These are phyloP conservation scores for Xenopus laevis DNA, from an alignment of 2,113 vertebrate species.

Conservation along the genomic window DNA sequence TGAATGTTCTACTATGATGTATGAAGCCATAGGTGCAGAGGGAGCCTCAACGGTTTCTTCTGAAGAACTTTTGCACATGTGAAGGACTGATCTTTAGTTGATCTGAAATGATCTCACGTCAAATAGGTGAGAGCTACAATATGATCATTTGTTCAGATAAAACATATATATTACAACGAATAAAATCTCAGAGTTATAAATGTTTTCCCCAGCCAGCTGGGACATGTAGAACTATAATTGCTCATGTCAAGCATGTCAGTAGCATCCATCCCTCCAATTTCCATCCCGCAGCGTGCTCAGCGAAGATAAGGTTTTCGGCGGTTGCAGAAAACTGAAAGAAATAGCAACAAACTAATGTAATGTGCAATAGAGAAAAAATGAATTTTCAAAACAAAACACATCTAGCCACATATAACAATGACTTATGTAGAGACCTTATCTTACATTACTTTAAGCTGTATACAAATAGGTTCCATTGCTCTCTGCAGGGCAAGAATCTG, in stretches of 20 bases:
- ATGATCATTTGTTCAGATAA: slow-evolving; percentile 50
- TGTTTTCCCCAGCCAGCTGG: slow-evolving; percentile 90
- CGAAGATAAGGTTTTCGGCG: slow-evolving; percentile 88
- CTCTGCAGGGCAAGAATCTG: too few species aligned
- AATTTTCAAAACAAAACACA: too few species aligned
- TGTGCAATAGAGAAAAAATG: too few species aligned
- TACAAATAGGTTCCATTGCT: too few species aligned
- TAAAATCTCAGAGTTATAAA: slow-evolving; percentile 54
- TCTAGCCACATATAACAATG: too few species aligned
- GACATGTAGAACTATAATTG: slow-evolving; percentile 57
- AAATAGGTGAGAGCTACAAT: slow-evolving; percentile 64
- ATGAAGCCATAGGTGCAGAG: slow-evolving; percentile 37
- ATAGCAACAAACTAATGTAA: slow-evolving; percentile 10
- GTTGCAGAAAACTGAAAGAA: slow-evolving; percentile 83
- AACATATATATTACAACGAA: slow-evolving; percentile 53
- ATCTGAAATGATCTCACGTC: slow-evolving; percentile 52
- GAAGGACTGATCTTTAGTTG: slow-evolving; percentile 49
- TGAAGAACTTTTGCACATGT: background rate
- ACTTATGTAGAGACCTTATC: too few species aligned
- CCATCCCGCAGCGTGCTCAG: slow-evolving; percentile 88
- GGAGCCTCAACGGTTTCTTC: background rate
- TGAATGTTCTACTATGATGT: background rate
- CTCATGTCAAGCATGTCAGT: slow-evolving; percentile 65
- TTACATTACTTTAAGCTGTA: too few species aligned
- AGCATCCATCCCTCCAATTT: slow-evolving; percentile 96